A percentile compares a stretch with the other conserved stretches of the same genome.
Evolutionary conservation across 2,888 invertebrate species (phyloP).

Genomic region (Eustalomyia histrio): DNA sequence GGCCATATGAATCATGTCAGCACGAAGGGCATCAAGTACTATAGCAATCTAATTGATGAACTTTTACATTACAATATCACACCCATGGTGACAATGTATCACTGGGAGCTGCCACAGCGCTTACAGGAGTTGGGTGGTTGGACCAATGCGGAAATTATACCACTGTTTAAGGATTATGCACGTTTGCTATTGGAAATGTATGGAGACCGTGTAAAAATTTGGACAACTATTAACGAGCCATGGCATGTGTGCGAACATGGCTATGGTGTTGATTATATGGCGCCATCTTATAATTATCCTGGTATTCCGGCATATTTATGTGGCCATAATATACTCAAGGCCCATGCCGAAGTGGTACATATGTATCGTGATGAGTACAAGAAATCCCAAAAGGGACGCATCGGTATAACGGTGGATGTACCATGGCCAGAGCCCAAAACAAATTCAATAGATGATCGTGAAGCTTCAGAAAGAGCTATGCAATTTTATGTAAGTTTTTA

Average conservation of each 20-base stretch:
- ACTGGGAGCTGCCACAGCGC: constrained; percentile 86
- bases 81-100: constrained; percentile 86
- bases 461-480: constrained; percentile 83
- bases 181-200: constrained; percentile 83
- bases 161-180: constrained; percentile 84
- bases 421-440: constrained; percentile 83
- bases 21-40: constrained; percentile 86
- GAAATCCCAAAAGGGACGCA: constrained; percentile 81
- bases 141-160: constrained; percentile 84
- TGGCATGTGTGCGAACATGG: constrained; percentile 79
- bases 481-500: constrained; percentile 82
- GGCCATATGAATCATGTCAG: constrained; percentile 85
- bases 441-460: constrained; percentile 81
- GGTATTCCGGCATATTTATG: constrained; percentile 85
- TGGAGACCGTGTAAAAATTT: constrained; percentile 84
- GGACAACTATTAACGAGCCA: constrained; percentile 91
- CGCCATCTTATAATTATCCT: constrained; percentile 82
- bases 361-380: constrained; percentile 83
- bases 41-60: constrained; percentile 87
- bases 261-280: constrained; percentile 82
- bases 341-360: constrained; percentile 86
- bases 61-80: constrained; percentile 84
- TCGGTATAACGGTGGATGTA: constrained; percentile 83
- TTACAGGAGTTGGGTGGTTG: constrained; percentile 85
- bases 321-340: constrained; percentile 86